These are phyloP conservation scores for Tapirus indicus DNA, from an alignment of 2,797 vertebrate species.

Conservation along the genomic window DNA sequence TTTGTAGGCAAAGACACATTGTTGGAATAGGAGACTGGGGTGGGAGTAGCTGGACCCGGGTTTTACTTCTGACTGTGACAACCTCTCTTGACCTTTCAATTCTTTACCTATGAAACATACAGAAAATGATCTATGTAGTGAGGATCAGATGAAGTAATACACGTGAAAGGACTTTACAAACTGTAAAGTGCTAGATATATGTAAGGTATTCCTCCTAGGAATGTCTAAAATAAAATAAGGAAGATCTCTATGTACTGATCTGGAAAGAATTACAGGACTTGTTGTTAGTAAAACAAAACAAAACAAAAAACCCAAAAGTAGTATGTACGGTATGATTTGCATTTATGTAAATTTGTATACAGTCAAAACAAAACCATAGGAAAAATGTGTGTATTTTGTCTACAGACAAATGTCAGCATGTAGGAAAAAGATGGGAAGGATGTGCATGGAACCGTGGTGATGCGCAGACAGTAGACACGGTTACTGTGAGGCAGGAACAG, in stretches of 20 bases:
- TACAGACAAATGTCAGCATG: background rate
- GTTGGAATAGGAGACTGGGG: background rate
- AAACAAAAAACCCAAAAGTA: background rate
- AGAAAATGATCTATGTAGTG: background rate
- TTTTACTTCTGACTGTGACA: slow-evolving; percentile 30
- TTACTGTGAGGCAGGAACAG: background rate
- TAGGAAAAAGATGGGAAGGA: background rate
- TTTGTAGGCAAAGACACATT: background rate
- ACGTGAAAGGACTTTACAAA: background rate
- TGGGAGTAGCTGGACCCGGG: background rate
- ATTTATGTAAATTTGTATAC: background rate
- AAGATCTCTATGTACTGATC: background rate
- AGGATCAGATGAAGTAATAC: background rate
- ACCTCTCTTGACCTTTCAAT: background rate
- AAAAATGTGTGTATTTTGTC: background rate
- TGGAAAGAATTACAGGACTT: background rate
- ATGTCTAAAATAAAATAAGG: background rate
- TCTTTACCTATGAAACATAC: background rate
- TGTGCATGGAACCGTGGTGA: too few relatives aligned
- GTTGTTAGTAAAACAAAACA: background rate
- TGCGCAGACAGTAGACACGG: accelerated
- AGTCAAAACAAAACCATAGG: background rate
- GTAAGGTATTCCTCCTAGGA: background rate
- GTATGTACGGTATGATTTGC: background rate
- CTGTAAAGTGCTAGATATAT: background rate